These are phyloP conservation scores for Styela clava DNA, from an alignment of 23 tunicate genomes.

Conservation along the genomic window DNA sequence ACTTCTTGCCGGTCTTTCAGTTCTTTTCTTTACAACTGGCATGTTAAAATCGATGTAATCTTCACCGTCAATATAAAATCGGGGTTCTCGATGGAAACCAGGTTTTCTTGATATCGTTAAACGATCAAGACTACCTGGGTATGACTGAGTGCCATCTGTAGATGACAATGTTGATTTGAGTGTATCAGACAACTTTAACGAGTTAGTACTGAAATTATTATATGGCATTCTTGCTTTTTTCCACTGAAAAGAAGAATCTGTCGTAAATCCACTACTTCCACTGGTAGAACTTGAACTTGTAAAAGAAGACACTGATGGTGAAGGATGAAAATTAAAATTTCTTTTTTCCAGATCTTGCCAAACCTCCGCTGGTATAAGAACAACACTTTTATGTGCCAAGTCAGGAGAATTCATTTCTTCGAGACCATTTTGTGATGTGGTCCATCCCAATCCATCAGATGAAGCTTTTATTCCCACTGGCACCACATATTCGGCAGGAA, in stretches of 20 bases:
- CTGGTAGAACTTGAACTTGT: slow-evolving; percentile 12
- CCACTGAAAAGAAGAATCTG: slow-evolving; percentile 25
- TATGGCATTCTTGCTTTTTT: neutral
- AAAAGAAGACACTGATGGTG: slow-evolving; percentile 25
- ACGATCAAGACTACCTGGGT: neutral
- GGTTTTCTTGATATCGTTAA: slow-evolving; percentile 23
- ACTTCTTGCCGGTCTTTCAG: neutral
- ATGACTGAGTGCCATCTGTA: neutral
- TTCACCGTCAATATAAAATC: slow-evolving; percentile 28
- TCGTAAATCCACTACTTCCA: slow-evolving; percentile 29
- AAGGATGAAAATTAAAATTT: neutral
- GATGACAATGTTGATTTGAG: neutral
- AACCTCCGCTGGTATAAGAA: slow-evolving; percentile 12
- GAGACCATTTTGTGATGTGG: neutral
- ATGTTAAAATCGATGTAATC: slow-evolving; percentile 12
- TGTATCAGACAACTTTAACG: neutral
- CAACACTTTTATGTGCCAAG: neutral
- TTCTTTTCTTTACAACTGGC: neutral
- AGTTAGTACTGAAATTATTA: neutral
- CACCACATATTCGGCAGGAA: slow-evolving; percentile 2
- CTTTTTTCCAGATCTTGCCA: slow-evolving; percentile 19
- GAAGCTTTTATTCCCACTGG: slow-evolving; percentile 1
- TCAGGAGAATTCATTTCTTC: neutral
- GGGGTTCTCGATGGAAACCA: slow-evolving; percentile 19
- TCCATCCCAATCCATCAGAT: slow-evolving; percentile 21